phyloP scores from a whole-genome alignment of 2,113 vertebrate species.

The Pycnonotus jocosus region DNA sequence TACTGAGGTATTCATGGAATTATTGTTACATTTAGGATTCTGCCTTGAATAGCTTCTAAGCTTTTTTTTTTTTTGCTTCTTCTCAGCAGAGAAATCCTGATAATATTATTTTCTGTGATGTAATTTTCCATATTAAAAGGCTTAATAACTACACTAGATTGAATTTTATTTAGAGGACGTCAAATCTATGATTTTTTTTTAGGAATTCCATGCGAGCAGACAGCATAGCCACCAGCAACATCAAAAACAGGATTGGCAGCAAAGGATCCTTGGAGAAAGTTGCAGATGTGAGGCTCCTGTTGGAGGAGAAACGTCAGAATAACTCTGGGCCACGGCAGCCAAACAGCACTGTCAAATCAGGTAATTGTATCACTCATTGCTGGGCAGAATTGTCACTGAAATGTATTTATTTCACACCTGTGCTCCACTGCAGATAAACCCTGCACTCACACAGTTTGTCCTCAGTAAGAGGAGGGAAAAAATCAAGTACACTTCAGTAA shows the following conservation, averaged over 20 bases:
- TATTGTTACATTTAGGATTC: neutral
- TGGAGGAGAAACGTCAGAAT: conserved; percentile 92
- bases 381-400: neutral
- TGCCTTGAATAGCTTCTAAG: neutral
- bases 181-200: neutral
- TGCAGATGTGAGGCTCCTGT: conserved; percentile 85
- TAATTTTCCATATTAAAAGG: neutral
- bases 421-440: neutral
- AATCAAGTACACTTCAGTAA: neutral
- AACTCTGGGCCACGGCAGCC: conserved; percentile 67
- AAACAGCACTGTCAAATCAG: conserved; percentile 77
- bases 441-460: neutral
- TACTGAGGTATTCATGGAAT: neutral
- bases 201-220: conserved; percentile 84
- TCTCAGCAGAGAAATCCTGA: neutral
- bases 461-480: neutral
- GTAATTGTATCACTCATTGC: conserved; percentile 28
- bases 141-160: neutral
- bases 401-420: neutral
- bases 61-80: neutral
- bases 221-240: conserved; percentile 72
- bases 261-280: conserved; percentile 81
- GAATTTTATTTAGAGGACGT: neutral
- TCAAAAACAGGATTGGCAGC: conserved; percentile 85
- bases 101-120: neutral